These are phyloP conservation scores for Agrochola lychnidis DNA, from an alignment of 2,888 invertebrate genomes.

Conservation along the genomic window DNA sequence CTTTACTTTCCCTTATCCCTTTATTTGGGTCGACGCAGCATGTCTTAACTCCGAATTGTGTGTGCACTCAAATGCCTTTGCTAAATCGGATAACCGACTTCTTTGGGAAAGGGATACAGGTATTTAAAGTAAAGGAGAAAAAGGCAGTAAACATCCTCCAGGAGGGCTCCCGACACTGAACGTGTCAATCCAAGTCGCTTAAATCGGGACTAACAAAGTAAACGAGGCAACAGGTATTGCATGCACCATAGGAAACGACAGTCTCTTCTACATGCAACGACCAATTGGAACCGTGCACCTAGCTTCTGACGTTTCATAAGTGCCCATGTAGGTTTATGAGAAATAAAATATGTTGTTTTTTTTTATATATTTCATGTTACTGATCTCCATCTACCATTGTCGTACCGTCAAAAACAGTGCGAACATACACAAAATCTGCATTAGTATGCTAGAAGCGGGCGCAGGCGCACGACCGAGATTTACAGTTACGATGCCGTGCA, in stretches of 20 bases:
- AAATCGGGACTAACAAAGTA: background rate
- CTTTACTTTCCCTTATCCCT: too few relatives aligned
- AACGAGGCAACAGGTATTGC: background rate
- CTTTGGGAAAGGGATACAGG: background rate
- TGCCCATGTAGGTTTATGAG: too few relatives aligned
- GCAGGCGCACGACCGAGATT: conserved; percentile 81
- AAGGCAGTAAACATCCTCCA: background rate
- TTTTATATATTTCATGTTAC: too few relatives aligned
- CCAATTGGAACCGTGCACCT: too few relatives aligned
- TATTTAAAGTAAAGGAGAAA: background rate
- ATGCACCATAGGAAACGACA: background rate
- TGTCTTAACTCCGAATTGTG: background rate
- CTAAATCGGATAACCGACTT: too few relatives aligned
- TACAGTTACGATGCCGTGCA: conserved; percentile 83
- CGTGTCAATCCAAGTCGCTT: background rate
- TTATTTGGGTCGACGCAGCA: background rate
- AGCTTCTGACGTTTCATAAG: too few relatives aligned
- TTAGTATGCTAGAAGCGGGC: conserved; percentile 82
- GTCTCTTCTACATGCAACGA: too few relatives aligned
- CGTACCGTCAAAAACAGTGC: conserved; percentile 58
- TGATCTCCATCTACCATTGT: background rate
- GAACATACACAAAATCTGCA: conserved; percentile 70
- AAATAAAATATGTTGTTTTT: too few relatives aligned
- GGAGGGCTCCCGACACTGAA: too few relatives aligned
- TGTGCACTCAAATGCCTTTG: background rate